These are phyloP conservation scores for Aphelinus atriplicis DNA, from an alignment of 1,140 invertebrate genomes.

Conservation along the genomic window DNA sequence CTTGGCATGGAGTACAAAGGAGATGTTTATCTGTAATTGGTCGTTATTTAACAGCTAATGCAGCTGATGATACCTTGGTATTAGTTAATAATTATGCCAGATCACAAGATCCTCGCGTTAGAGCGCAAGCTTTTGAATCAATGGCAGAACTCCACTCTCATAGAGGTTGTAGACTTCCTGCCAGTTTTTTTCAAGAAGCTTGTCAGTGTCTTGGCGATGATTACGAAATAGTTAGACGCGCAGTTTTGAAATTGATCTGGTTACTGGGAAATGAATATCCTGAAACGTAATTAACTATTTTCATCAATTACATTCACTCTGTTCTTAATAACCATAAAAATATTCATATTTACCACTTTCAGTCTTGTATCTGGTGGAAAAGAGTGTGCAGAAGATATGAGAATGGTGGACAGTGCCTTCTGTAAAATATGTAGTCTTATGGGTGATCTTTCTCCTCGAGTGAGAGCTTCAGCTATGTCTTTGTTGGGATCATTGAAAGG, in stretches of 20 bases:
- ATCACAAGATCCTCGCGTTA: constrained; percentile 89
- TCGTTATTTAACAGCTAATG: constrained; percentile 55
- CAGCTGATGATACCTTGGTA: constrained; percentile 65
- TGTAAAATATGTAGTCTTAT: constrained; percentile 93
- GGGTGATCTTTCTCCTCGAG: constrained; percentile 90
- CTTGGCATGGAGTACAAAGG: constrained; percentile 64
- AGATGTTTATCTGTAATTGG: constrained; percentile 63
- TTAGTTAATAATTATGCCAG: constrained; percentile 83
- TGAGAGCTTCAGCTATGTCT: constrained; percentile 82
- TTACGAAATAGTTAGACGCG: constrained; percentile 91
- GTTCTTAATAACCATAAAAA: too few species aligned
- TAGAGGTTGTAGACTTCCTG: constrained; percentile 80
- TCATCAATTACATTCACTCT: too few species aligned
- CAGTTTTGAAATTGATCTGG: constrained; percentile 87
- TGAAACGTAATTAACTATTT: constrained; percentile 73
- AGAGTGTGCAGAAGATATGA: constrained; percentile 77
- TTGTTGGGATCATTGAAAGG: constrained; percentile 86
- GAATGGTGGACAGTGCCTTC: constrained; percentile 96
- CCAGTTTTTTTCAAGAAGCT: constrained; percentile 83
- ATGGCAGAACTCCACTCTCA: constrained; percentile 82
- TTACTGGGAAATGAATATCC: constrained; percentile 86
- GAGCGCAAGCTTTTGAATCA: constrained; percentile 86
- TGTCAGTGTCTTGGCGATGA: constrained; percentile 89
- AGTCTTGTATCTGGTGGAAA: constrained; percentile 72
- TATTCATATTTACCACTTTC: constrained; percentile 42